Evolutionary conservation across 2,888 invertebrate species (phyloP).

Genomic region (Pteria penguin): DNA sequence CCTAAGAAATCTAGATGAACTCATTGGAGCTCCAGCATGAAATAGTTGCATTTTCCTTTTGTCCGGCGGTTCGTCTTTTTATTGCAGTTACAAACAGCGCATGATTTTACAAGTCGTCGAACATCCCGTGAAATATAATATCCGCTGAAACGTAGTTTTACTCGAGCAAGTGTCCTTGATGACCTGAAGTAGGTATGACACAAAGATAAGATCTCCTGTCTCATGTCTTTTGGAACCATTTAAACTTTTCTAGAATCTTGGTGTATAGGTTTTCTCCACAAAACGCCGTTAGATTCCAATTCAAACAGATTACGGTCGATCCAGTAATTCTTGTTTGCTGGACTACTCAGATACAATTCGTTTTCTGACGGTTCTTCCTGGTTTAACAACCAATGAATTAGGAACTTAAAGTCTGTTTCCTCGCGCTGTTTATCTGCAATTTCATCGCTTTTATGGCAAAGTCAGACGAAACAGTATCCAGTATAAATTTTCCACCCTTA

Average conservation of each 20-base stretch:
- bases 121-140: not conserved
- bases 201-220: not conserved
- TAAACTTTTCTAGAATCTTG: not conserved
- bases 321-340: constrained; percentile 27
- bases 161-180: not conserved
- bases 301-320: constrained; percentile 12
- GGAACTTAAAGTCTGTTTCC: not conserved
- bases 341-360: not conserved
- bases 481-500: no score
- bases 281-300: constrained; percentile 3
- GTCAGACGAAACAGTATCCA: constrained; percentile 12
- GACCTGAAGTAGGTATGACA: not conserved
- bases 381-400: constrained; percentile 1
- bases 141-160: not conserved
- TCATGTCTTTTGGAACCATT: not conserved
- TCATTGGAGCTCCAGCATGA: constrained; percentile 13
- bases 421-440: not conserved
- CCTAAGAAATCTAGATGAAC: constrained; percentile 38
- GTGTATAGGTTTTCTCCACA: not conserved
- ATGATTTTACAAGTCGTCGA: not conserved
- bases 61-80: not conserved
- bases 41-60: not conserved
- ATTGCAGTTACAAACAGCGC: not conserved
- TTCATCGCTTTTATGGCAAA: not conserved
- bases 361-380: not conserved